phyloP scores from a whole-genome alignment of 2,113 vertebrate species.

The Leucosticte australis region DNA sequence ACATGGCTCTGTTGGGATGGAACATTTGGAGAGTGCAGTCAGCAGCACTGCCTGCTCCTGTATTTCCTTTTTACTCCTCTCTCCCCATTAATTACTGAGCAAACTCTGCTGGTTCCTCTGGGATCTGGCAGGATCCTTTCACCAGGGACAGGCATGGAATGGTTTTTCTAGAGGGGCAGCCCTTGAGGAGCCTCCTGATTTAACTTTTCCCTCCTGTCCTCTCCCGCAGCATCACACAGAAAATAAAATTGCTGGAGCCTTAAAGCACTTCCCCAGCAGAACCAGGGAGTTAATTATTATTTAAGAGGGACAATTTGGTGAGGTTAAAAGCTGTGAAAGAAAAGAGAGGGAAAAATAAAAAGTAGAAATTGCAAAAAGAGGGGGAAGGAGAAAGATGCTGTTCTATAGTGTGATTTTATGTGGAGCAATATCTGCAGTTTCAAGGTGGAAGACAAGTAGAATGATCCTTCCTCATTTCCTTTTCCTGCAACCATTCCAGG shows the following conservation, averaged over 20 bases:
- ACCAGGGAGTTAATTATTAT: slow-evolving; percentile 57
- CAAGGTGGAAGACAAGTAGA: neutral
- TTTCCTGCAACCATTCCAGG: neutral
- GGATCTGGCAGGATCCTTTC: neutral
- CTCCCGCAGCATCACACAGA: neutral
- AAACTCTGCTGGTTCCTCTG: neutral
- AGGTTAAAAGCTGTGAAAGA: slow-evolving; percentile 62
- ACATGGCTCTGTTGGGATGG: neutral
- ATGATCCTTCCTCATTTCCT: neutral
- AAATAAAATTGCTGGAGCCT: slow-evolving; percentile 55
- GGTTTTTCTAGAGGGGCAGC: neutral
- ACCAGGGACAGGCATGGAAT: neutral
- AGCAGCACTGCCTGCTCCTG: neutral
- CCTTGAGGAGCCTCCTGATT: neutral
- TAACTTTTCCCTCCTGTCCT: neutral
- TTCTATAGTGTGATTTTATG: neutral
- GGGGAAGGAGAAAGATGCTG: neutral
- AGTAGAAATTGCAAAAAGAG: neutral
- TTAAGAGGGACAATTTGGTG: slow-evolving; percentile 49
- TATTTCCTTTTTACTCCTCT: neutral
- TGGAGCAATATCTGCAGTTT: neutral
- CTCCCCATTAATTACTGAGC: neutral
- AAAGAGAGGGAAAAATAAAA: neutral
- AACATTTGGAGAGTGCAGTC: neutral
- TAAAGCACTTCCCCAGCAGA: slow-evolving; percentile 11